Percentiles rank a stretch among this genome's conserved stretches.
These are phyloP conservation scores for Hormaphis cornu DNA, from an alignment of 1,140 invertebrate species.

Conservation along the genomic window DNA sequence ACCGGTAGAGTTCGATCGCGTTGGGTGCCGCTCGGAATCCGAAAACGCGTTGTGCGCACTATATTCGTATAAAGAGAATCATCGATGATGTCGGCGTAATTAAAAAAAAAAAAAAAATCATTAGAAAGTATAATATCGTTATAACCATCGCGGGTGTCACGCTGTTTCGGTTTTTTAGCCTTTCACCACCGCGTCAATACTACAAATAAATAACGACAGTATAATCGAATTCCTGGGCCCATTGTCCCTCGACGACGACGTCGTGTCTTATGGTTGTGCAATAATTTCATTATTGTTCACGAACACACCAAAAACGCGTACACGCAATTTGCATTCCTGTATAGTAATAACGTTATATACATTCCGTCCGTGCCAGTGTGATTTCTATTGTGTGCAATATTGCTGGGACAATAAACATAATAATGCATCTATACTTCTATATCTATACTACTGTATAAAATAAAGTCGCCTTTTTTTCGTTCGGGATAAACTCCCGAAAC, in stretches of 20 bases:
- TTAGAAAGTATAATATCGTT: constrained; percentile 32
- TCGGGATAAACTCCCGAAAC: no score
- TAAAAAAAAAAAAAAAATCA: constrained; percentile 19
- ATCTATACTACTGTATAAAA: no score
- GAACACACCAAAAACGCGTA: constrained; percentile 2
- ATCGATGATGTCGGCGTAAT: constrained; percentile 25
- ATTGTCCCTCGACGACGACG: constrained; percentile 32
- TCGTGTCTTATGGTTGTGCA: constrained; percentile 32
- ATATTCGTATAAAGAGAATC: constrained; percentile 10
- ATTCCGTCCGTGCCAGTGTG: not conserved
- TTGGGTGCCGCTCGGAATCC: not conserved
- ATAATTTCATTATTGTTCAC: constrained; percentile 33
- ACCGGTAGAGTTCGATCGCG: not conserved
- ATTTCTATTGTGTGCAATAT: constrained; percentile 30
- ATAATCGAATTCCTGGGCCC: constrained; percentile 29
- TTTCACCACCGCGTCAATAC: constrained; percentile 29
- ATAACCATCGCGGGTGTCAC: constrained; percentile 19
- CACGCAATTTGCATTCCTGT: not conserved
- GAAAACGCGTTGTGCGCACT: constrained; percentile 9
- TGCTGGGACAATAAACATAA: constrained; percentile 21
- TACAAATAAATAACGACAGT: no score
- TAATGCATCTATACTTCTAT: not conserved
- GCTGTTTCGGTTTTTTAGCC: constrained; percentile 30
- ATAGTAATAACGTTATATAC: not conserved
- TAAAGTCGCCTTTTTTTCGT: not conserved